These are phyloP conservation scores for Deladenus siricidicola DNA, from an alignment of 2,888 invertebrate species.

Conservation along the genomic window DNA sequence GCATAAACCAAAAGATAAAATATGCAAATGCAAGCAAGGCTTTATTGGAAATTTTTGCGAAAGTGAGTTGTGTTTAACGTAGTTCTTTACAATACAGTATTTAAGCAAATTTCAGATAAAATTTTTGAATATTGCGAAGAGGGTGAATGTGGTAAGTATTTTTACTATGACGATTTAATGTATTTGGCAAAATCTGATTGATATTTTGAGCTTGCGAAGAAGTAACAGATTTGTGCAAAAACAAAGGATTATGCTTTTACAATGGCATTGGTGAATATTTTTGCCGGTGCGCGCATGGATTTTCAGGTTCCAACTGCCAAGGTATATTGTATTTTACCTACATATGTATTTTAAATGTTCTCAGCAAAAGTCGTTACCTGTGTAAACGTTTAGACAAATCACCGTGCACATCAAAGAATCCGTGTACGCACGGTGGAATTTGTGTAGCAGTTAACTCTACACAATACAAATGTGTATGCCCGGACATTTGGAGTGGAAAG, in stretches of 20 bases:
- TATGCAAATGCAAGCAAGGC: too few relatives aligned
- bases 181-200: too few relatives aligned
- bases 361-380: background rate
- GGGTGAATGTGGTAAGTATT: background rate
- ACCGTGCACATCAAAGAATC: background rate
- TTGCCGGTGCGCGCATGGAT: background rate
- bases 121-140: background rate
- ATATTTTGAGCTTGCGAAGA: background rate
- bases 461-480: background rate
- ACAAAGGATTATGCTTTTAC: slow-evolving; percentile 1
- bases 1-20: too few relatives aligned
- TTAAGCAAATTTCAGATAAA: background rate
- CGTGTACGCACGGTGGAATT: background rate
- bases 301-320: background rate
- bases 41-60: background rate
- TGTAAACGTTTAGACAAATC: background rate
- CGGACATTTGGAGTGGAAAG: slow-evolving; percentile 4
- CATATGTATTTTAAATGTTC: background rate
- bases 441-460: background rate
- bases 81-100: background rate
- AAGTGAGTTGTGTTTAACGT: background rate
- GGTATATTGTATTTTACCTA: background rate
- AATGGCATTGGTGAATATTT: background rate
- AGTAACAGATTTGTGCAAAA: background rate
- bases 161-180: too few relatives aligned